Percentiles rank a stretch among this genome's conserved stretches.
Conservation (phyloP, 2,797 vertebrate species). For the Serranus cabrilla region DNA sequence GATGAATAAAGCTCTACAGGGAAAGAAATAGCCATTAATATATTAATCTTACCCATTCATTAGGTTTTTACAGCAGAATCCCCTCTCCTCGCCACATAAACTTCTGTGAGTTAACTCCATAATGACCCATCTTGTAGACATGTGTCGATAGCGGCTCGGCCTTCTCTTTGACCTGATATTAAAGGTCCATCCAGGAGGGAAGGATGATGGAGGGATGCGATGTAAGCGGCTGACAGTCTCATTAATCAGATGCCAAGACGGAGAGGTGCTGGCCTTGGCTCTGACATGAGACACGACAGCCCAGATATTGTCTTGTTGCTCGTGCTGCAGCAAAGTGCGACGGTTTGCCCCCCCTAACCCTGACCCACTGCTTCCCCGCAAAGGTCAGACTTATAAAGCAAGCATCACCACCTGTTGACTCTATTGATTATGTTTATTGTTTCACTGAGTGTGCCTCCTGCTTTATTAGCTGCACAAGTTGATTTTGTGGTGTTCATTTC, state of each 20-base stretch:
- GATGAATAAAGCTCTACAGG: slow-evolving; percentile 2
- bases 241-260: slow-evolving; percentile 62
- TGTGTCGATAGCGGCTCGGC: slow-evolving; percentile 27
- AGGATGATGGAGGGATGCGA: slow-evolving; percentile 65
- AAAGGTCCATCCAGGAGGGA: slow-evolving; percentile 48
- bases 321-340: neutral
- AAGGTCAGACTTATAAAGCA: slow-evolving; percentile 51
- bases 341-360: neutral
- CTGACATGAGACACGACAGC: slow-evolving; percentile 30
- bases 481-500: slow-evolving; percentile 30
- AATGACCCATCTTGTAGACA: slow-evolving; percentile 29
- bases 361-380: slow-evolving; percentile 7
- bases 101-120: slow-evolving; percentile 17
- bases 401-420: slow-evolving; percentile 38
- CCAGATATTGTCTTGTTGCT: slow-evolving; percentile 37
- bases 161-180: slow-evolving; percentile 55
- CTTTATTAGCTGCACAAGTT: slow-evolving; percentile 44
- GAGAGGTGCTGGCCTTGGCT: slow-evolving; percentile 50
- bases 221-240: slow-evolving; percentile 59
- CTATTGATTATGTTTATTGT: slow-evolving; percentile 34
- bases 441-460: slow-evolving; percentile 50
- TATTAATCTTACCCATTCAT: neutral
- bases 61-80: neutral
- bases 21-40: neutral
- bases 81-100: slow-evolving; percentile 1